Evolutionary conservation across 2,113 vertebrate species (phyloP), one percentile per base, ranked within the genome.

Genomic region (Cricetomys ansorgei): DNA sequence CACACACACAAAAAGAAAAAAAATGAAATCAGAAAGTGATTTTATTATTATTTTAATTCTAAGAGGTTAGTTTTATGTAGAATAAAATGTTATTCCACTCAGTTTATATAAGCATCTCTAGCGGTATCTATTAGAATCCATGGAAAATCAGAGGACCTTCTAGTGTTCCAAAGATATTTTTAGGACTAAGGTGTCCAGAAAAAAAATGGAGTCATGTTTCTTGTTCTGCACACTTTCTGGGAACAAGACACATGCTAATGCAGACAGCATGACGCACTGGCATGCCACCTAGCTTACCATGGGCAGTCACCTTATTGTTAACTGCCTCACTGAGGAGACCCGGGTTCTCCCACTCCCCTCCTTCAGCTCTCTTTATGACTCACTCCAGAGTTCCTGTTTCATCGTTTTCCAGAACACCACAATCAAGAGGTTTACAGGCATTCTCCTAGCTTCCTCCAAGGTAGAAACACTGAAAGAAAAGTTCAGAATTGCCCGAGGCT

Each of bases 91-190:
- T 80, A 45, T 72, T 40, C 16, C 13, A 75, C 86, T 95, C 62
- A 95, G 79, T 92, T 94, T 81, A 67, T 67, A 62, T 31, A 89
- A 92, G 53, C 45, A 84, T 89, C 86, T 97, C 83, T 89, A 72
- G 57, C 79, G 69, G 84, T 57, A n/a, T 84, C 29, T 85, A 25
- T 90, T 91, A 91, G 69, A 95, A 84, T 83, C 62, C 90, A 5
- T 88, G 69, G 57, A 96, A 95, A 93, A 92, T 91, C 73, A 34
- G 75, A 89, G 91, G 94, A 96, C 92, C 84, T 34, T 34, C 48
- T 67, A 27, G 29, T 88, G 53, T 43, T 90, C 19, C 64, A 77
- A 87, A n/a, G 86, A 45, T 64, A 72, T 93, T 93, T 67, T 93
- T 91, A 94, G 65, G 73, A 85, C 79, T 67, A 90, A 92, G 53